Base-by-base conservation (phyloP, 2,888 invertebrate genomes). In the Drosophila neonasuta region DNA sequence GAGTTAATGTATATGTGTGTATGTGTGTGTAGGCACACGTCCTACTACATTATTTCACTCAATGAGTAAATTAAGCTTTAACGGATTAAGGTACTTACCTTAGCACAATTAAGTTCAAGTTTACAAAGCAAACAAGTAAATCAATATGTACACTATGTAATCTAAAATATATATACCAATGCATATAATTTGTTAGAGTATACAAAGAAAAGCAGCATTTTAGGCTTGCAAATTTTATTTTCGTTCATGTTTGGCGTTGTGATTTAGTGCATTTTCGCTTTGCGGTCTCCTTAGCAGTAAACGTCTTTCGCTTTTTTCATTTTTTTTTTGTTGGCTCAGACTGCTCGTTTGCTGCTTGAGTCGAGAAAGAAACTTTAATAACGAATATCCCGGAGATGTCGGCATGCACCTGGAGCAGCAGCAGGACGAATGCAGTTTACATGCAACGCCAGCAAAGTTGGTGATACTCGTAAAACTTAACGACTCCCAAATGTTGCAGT, bases 401-500 rank as follows among this genome's bases (percentile, higher is more conserved):
- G 50, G 49, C 52, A 46, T 65, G 68, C 84, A 84, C 74, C 80
- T 74, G 79, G 55, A 56, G 32, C 48, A 29, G 11, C 13, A 49
- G 24, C 17, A 24, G 44, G 11, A 11, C 34, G 59, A 48, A 61
- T 83, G 78, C 83, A 83, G 64, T 52, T 83, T 48, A 45, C 63
- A 65, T 73, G 77, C 67, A 66, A 49, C 54, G 66, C 68, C 59
- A 56, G 64, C 49, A 56, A 20, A 63, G 49, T 55, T 58, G 71
- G 79, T 72, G 82, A 82, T 80, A 41, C 13, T 41, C 39, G 39
- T 41, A 79, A 80, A 80, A 80, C 61, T 74, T 68, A 80, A 80
- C 86, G 80, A 82, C 71, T 68, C 80, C 83, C 69, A 60, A 68
- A 80, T 74, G 67, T 68, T 65, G 79, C 70, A 68, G 67, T 81